Conservation (phyloP, 2,113 vertebrate species). For the Cricetomys ansorgei region DNA sequence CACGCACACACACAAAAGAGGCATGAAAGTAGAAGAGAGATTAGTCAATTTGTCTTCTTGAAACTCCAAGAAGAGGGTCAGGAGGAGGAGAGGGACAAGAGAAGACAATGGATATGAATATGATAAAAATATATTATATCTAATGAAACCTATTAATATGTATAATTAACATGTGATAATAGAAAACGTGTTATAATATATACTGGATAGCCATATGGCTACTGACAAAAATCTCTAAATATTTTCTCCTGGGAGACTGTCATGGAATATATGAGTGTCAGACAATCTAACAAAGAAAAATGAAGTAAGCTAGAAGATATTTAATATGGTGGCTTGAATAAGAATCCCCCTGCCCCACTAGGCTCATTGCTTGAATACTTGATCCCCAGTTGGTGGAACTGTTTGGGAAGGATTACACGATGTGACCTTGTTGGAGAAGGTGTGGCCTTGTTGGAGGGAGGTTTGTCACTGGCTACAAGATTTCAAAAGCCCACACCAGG, state of each 20-base stretch:
- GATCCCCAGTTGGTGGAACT: background rate
- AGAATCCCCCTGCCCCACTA: background rate
- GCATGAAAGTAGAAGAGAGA: background rate
- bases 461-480: background rate
- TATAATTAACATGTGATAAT: background rate
- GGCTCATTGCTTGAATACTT: background rate
- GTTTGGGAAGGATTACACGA: background rate
- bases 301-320: background rate
- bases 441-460: background rate
- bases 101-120: background rate
- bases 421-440: background rate
- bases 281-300: background rate
- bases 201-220: background rate
- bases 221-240: background rate
- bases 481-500: background rate
- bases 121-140: background rate
- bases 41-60: background rate
- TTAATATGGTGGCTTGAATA: no score
- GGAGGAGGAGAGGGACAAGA: background rate
- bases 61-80: background rate
- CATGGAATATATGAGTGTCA: background rate
- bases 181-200: background rate
- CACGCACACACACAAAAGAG: background rate
- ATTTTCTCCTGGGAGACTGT: background rate
- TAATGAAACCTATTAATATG: background rate